phyloP scores from a whole-genome alignment of 2,113 vertebrate genomes.

The Melanerpes aurifrons region DNA sequence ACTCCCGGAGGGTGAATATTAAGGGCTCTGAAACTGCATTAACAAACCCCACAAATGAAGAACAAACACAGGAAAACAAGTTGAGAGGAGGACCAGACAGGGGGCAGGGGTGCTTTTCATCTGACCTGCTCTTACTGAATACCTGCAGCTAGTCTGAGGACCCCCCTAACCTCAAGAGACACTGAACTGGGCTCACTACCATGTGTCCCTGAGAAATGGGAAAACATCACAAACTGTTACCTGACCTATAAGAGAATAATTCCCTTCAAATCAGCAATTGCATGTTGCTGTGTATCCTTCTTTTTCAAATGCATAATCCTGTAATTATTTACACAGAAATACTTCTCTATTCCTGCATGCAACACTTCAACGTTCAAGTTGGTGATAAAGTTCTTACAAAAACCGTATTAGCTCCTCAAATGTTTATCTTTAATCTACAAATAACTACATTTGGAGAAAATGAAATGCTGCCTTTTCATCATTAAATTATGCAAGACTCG shows the following conservation, averaged over 20 bases:
- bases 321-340: slow-evolving; percentile 21
- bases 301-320: slow-evolving; percentile 8
- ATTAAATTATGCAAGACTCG: slow-evolving; percentile 60
- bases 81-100: background rate
- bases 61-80: background rate
- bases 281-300: background rate
- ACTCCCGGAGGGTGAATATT: background rate
- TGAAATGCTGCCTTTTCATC: slow-evolving; percentile 54
- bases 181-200: background rate
- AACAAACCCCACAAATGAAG: background rate
- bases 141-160: background rate
- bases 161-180: background rate
- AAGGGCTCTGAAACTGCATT: background rate
- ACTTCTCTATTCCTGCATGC: background rate
- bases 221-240: background rate
- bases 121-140: background rate
- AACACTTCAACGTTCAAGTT: background rate
- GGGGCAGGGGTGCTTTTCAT: background rate
- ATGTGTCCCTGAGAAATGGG: background rate
- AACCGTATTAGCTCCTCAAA: slow-evolving; percentile 15
- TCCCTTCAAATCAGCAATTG: slow-evolving; percentile 9
- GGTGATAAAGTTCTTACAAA: slow-evolving; percentile 50
- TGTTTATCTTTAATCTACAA: slow-evolving; percentile 66
- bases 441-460: slow-evolving; percentile 51
- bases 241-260: background rate